Percentiles rank a stretch among this genome's conserved stretches.
Evolutionary conservation across 2,888 invertebrate species (phyloP).

Genomic region (Sabellastarte sp.): DNA sequence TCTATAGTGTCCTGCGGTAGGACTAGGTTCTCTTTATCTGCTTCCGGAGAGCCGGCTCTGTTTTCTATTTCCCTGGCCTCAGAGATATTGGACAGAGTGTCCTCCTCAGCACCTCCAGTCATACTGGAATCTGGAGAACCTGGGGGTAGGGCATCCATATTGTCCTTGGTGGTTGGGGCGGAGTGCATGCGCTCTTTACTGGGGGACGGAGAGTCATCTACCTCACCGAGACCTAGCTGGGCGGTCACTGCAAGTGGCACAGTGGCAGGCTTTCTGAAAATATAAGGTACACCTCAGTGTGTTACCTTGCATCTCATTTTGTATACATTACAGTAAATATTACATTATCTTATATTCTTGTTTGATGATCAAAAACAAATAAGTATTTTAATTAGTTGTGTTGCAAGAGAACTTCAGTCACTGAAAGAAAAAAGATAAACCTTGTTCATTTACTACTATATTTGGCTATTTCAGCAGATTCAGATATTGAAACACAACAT

Average conservation of each 20-base stretch:
- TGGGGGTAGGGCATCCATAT: constrained; percentile 24
- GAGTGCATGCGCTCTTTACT: constrained; percentile 35
- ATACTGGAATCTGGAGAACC: constrained; percentile 42
- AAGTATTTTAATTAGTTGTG: no score
- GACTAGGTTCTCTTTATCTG: constrained; percentile 15
- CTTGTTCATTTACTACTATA: no score
- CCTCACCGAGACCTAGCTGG: constrained; percentile 34
- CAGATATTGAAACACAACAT: no score
- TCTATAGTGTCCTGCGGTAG: constrained; percentile 29
- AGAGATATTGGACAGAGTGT: constrained; percentile 42
- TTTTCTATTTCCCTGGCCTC: constrained; percentile 33
- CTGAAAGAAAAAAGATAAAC: no score
- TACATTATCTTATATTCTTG: no score
- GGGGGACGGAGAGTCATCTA: constrained; percentile 9
- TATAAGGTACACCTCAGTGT: no score
- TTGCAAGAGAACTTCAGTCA: no score
- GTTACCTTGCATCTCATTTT: no score
- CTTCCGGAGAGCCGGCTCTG: constrained; percentile 19
- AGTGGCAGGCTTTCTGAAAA: constrained; percentile 43
- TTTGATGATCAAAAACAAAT: no score
- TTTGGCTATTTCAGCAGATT: no score
- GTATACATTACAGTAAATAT: no score
- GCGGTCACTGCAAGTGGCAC: constrained; percentile 42
- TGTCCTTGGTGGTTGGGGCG: constrained; percentile 34
- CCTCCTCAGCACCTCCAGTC: constrained; percentile 33